Evolutionary conservation across 2,113 vertebrate species (phyloP).

Genomic region (Pionites leucogaster): DNA sequence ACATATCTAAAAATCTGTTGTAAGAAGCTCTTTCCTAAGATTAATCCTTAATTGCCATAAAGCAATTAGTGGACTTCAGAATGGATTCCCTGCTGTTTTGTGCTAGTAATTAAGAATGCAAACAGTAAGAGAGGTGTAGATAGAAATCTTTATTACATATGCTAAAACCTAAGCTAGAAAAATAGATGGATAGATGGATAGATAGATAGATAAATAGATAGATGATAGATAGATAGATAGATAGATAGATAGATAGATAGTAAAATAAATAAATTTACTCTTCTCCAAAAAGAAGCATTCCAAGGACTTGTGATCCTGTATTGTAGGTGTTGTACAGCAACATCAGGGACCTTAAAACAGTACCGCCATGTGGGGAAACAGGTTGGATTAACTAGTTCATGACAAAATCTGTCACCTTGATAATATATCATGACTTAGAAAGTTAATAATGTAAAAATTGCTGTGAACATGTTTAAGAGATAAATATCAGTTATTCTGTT

Average conservation of each 20-base stretch:
- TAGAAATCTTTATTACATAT: background rate
- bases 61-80: background rate
- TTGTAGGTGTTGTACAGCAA: background rate
- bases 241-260: background rate
- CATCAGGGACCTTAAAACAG: background rate
- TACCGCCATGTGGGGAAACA: background rate
- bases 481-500: background rate
- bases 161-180: background rate
- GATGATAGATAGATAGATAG: no score
- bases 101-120: background rate
- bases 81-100: background rate
- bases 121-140: background rate
- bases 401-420: background rate
- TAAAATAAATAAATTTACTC: background rate
- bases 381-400: background rate
- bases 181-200: background rate
- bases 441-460: background rate
- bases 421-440: background rate
- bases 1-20: background rate
- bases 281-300: background rate
- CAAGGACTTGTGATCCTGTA: rapidly evolving
- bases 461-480: background rate
- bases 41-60: background rate
- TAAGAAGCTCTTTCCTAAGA: background rate
- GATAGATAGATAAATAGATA: background rate